Base-by-base conservation (phyloP, 1,140 invertebrate genomes). In the Glossosoma conforme region DNA sequence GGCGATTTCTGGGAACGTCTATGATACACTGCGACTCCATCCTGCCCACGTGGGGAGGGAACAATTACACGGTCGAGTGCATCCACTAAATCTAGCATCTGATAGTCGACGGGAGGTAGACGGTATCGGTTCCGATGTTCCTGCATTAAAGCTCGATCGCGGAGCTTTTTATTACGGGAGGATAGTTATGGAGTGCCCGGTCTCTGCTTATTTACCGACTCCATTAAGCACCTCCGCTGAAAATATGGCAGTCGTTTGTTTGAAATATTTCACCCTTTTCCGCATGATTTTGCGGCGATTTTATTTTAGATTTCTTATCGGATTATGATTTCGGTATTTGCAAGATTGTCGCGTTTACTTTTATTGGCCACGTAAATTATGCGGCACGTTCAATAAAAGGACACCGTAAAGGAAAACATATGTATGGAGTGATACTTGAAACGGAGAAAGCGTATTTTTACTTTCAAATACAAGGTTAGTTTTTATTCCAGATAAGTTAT, bases 31-130 rank as follows among this genome's bases (percentile, higher is more conserved):
- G n/a, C n/a, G n/a, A n/a, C n/a, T n/a, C n/a, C n/a, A 32, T 44
- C 43, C 19, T 20, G 43, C 28, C 22, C 14, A 20, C 14, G 15
- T 41, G 46, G 46, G 49, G 50, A 37, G 42, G 18, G 51, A 50
- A 58, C 56, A 54, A 58, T 58, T 54, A 58, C 44, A 46, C 43
- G 56, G 50, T 19, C 41, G 33, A 40, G 42, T 58, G 51, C 36
- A 2, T 47, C 42, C 51, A 58, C 56, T 54, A 58, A 58, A 58
- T 58, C 52, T 52, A 11, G 35, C 40, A 51, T 41, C 50, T 45
- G 50, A 52, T 46, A 45, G 42, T 45, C 20, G 20, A 52, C n/a
- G n/a, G 17, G 35, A 48, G 36, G 35, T 25, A 24, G 46, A 48
- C 41, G 41, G 38, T 48, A 48, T 48, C 46, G 33, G 41, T 48